A percentile compares a stretch with the other conserved stretches of the same genome.
Evolutionary conservation across 2,113 vertebrate species (phyloP).

Genomic region (Dolichotis patagonum): DNA sequence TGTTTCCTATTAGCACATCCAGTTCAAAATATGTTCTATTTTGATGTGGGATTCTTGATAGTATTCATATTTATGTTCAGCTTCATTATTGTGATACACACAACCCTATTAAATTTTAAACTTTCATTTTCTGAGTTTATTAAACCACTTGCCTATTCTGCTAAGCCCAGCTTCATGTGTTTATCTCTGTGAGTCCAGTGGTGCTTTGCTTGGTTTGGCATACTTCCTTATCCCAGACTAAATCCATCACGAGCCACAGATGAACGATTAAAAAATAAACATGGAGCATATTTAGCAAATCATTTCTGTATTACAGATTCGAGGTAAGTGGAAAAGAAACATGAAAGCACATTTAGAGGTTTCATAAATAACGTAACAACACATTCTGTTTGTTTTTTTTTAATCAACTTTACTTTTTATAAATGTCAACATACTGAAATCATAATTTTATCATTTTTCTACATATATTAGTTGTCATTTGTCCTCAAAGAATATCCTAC

Average conservation of each 20-base stretch:
- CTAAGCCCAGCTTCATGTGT: constrained; percentile 49
- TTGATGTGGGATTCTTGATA: background rate
- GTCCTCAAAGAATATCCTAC: background rate
- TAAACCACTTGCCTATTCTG: constrained; percentile 40
- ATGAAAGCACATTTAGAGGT: background rate
- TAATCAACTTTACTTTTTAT: background rate
- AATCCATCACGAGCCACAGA: constrained; percentile 52
- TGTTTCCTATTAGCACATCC: background rate
- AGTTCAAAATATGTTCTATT: background rate
- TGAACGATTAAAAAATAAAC: constrained; percentile 3
- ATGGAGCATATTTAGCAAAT: background rate
- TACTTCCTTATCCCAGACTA: constrained; percentile 43
- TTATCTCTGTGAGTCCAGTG: constrained; percentile 67
- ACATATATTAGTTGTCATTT: background rate
- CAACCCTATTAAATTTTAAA: constrained; percentile 24
- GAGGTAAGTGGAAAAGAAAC: background rate
- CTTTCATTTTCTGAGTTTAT: constrained; percentile 60
- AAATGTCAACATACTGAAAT: background rate
- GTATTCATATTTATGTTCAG: background rate
- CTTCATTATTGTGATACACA: constrained; percentile 41
- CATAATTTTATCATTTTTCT: background rate
- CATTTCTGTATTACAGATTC: background rate
- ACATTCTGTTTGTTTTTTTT: background rate
- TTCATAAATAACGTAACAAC: background rate
- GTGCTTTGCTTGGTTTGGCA: constrained; percentile 56